Evolutionary conservation across 2,888 invertebrate species (phyloP).

Genomic region (Bembecia ichneumoniformis): DNA sequence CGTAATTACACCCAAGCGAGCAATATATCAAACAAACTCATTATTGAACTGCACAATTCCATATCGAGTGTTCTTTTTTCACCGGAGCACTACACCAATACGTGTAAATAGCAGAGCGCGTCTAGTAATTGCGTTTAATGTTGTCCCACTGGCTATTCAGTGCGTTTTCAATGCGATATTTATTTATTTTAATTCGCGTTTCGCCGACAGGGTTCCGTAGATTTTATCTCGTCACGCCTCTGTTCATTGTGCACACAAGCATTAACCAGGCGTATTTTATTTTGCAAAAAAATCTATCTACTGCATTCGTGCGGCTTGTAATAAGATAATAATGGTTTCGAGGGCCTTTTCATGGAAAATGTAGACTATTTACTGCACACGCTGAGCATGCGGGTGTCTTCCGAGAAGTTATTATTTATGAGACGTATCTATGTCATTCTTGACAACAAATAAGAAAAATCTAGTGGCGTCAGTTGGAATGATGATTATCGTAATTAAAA

Average conservation of each 20-base stretch:
- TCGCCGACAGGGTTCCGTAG: conserved; percentile 46
- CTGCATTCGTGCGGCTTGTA: conserved; percentile 41
- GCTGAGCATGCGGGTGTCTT: neutral
- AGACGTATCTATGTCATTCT: neutral
- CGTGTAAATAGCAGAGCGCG: conserved; percentile 38
- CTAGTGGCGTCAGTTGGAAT: too few species aligned
- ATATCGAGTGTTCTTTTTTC: conserved; percentile 28
- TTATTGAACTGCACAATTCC: conserved; percentile 28
- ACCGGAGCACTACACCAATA: conserved; percentile 22
- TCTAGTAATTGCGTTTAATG: conserved; percentile 61
- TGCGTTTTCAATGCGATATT: conserved; percentile 56
- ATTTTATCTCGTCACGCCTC: conserved; percentile 67
- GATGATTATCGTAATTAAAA: too few species aligned
- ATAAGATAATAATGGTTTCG: conserved; percentile 35
- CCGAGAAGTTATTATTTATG: neutral
- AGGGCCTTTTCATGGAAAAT: conserved; percentile 19
- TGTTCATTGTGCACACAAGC: conserved; percentile 20
- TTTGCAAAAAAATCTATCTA: conserved; percentile 32
- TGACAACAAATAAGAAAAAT: too few species aligned
- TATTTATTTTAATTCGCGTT: conserved; percentile 59
- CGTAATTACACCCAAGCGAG: conserved; percentile 43
- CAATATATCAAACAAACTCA: conserved; percentile 41
- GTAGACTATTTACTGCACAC: conserved; percentile 13
- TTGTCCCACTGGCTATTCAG: conserved; percentile 59
- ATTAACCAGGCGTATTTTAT: conserved; percentile 38